phyloP scores from a whole-genome alignment of 2,797 vertebrate species.

The Telmatherina bonti region DNA sequence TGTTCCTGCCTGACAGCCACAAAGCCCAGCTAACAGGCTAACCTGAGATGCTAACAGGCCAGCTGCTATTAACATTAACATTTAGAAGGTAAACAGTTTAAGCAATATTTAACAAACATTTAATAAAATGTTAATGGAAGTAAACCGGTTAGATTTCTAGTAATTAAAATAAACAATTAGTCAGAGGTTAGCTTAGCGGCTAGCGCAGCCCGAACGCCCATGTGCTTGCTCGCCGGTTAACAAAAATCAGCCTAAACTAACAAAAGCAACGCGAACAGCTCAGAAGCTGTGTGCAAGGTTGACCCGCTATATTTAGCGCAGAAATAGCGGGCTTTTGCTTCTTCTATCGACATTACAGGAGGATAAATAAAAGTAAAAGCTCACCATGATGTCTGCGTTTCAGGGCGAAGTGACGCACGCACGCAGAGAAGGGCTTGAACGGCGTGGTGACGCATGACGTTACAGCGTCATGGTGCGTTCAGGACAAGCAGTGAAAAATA shows the following conservation, averaged over 20 bases:
- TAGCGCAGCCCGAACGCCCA: constrained; percentile 52
- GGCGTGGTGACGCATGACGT: constrained; percentile 45
- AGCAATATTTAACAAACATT: background rate
- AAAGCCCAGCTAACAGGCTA: constrained; percentile 53
- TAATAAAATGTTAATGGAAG: too few relatives aligned
- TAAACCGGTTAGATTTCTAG: too few relatives aligned
- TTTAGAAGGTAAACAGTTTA: too few relatives aligned
- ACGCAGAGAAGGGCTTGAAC: constrained; percentile 45
- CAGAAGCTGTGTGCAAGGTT: accelerated
- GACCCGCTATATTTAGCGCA: accelerated
- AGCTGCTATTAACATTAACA: accelerated
- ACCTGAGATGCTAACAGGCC: constrained; percentile 34
- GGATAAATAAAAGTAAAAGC: background rate
- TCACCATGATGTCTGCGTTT: constrained; percentile 74
- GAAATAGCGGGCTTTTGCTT: accelerated
- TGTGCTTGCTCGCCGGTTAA: constrained; percentile 71
- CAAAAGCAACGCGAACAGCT: accelerated
- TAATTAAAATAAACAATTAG: background rate
- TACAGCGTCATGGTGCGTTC: constrained; percentile 41
- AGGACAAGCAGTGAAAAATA: background rate
- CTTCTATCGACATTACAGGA: accelerated
- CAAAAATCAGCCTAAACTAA: background rate
- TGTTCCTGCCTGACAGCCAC: constrained; percentile 48
- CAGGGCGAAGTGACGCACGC: constrained; percentile 32
- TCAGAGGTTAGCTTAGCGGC: constrained; percentile 42